Percentiles rank a stretch among this genome's conserved stretches.
Conservation (phyloP, 2,113 vertebrate genomes). For the Malurus cyaneus region DNA sequence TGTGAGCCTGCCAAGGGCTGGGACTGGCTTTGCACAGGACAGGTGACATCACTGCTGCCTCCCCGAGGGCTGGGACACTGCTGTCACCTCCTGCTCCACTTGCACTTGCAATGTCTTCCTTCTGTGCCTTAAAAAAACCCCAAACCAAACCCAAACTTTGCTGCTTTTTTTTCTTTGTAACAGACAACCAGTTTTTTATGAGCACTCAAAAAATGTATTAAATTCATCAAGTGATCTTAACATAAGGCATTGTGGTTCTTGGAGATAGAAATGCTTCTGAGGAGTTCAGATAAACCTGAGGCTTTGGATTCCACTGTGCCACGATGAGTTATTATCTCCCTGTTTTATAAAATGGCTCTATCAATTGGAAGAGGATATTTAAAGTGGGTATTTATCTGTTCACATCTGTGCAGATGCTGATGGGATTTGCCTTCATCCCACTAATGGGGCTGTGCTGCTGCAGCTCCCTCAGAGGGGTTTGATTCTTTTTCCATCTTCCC, state of each 20-base stretch:
- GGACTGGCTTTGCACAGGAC: background rate
- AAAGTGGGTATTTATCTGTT: background rate
- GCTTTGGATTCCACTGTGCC: background rate
- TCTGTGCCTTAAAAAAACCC: background rate
- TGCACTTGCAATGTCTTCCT: rapidly evolving
- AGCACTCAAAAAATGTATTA: background rate
- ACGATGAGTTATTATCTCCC: rapidly evolving
- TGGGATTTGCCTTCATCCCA: background rate
- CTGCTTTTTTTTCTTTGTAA: background rate
- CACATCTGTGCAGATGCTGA: background rate
- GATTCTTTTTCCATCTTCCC: background rate
- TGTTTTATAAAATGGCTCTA: background rate
- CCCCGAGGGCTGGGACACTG: background rate
- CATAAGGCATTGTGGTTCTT: background rate
- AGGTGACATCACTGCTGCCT: background rate
- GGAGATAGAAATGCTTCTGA: background rate
- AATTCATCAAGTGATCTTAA: rapidly evolving
- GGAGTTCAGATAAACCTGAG: background rate
- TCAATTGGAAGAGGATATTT: background rate
- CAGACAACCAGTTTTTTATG: rapidly evolving
- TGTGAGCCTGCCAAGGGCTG: background rate
- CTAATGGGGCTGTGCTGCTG: background rate
- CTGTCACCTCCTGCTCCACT: background rate
- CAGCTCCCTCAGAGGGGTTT: background rate
- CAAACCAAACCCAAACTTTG: background rate